Evolutionary conservation across 2,888 invertebrate genomes (phyloP).

Genomic region (Sesia bembeciformis): DNA sequence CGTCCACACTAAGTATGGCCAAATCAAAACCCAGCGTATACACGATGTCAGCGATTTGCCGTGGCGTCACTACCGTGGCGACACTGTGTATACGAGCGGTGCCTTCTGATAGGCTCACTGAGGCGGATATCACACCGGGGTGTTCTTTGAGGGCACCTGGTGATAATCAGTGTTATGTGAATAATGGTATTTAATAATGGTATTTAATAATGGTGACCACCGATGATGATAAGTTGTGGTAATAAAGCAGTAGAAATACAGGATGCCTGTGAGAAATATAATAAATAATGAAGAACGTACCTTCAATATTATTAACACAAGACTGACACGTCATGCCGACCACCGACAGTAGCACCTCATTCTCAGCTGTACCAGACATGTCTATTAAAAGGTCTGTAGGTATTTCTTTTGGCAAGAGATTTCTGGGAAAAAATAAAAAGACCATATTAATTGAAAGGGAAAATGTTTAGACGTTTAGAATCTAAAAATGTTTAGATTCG

Average conservation of each 20-base stretch:
- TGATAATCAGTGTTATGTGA: not conserved
- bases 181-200: too few species aligned
- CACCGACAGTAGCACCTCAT: constrained; percentile 63
- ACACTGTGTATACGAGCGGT: constrained; percentile 75
- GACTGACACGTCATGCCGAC: constrained; percentile 94
- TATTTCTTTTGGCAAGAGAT: constrained; percentile 50
- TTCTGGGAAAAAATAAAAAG: constrained; percentile 28
- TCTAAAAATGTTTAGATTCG: too few species aligned
- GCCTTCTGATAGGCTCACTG: constrained; percentile 77
- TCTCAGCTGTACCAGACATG: constrained; percentile 38
- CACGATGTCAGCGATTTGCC: constrained; percentile 78
- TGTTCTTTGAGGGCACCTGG: constrained; percentile 76
- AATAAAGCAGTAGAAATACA: too few species aligned
- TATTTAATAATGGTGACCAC: too few species aligned
- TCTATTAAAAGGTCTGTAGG: constrained; percentile 59
- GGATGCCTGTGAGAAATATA: too few species aligned
- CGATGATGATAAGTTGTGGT: too few species aligned
- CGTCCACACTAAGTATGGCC: constrained; percentile 23
- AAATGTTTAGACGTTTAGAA: too few species aligned
- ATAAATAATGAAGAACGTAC: constrained; percentile 28
- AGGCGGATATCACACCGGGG: constrained; percentile 75
- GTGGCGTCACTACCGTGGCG: constrained; percentile 59
- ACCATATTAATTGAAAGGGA: too few species aligned
- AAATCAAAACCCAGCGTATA: constrained; percentile 89
- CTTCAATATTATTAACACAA: constrained; percentile 91